Conservation (phyloP, 2,797 vertebrate species). For the Oreochromis grahami region DNA sequence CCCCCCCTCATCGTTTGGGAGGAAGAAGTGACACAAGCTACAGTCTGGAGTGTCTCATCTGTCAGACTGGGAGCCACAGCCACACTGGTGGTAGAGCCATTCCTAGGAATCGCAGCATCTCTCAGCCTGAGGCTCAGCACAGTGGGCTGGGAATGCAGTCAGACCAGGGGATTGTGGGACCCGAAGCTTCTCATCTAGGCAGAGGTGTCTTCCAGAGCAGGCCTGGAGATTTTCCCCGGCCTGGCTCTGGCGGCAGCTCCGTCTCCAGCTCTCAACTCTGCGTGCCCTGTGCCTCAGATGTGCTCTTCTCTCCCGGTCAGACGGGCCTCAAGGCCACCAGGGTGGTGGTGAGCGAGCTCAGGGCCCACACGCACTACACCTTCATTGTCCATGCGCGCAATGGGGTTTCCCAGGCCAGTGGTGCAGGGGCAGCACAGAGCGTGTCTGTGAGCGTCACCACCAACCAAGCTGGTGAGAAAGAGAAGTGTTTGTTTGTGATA, state of each 20-base stretch:
- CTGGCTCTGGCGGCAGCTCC: slow-evolving; percentile 52
- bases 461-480: slow-evolving; percentile 93
- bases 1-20: slow-evolving; percentile 84
- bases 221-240: slow-evolving; percentile 25
- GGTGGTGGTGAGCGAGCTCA: slow-evolving; percentile 94
- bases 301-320: slow-evolving; percentile 90
- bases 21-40: slow-evolving; percentile 83
- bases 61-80: slow-evolving; percentile 43
- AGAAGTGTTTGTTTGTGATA: background rate
- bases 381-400: slow-evolving; percentile 93
- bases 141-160: slow-evolving; percentile 58
- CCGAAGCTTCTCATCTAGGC: slow-evolving; percentile 38
- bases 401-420: slow-evolving; percentile 85
- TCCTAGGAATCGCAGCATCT: slow-evolving; percentile 42
- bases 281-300: slow-evolving; percentile 84
- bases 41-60: slow-evolving; percentile 89
- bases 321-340: slow-evolving; percentile 80
- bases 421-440: slow-evolving; percentile 84
- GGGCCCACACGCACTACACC: slow-evolving; percentile 96
- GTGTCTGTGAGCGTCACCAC: slow-evolving; percentile 96
- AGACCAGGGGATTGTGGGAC: slow-evolving; percentile 65
- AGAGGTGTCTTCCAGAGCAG: slow-evolving; percentile 50
- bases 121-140: slow-evolving; percentile 38
- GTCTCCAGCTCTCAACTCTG: slow-evolving; percentile 80
- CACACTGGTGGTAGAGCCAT: slow-evolving; percentile 8